These are phyloP conservation scores for Urechis unicinctus DNA, from an alignment of 2,888 invertebrate species.

Conservation along the genomic window DNA sequence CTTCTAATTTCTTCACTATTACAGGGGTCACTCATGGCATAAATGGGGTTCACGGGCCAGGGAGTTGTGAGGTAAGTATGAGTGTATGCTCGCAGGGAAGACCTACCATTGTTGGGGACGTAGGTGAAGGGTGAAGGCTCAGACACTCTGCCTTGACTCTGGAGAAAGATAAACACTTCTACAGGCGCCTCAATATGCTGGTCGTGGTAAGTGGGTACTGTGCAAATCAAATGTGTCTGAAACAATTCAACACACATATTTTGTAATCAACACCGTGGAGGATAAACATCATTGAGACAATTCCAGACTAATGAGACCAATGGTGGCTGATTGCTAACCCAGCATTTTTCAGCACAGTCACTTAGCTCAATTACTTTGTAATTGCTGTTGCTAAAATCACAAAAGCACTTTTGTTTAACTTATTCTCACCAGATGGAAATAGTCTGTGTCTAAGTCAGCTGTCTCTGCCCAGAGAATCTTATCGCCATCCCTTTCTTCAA, in stretches of 20 bases:
- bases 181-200: slow-evolving; percentile 28
- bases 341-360: not conserved
- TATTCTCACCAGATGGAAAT: slow-evolving; percentile 44
- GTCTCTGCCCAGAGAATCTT: slow-evolving; percentile 47
- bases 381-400: too few relatives aligned
- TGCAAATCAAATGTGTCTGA: slow-evolving; percentile 52
- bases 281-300: too few relatives aligned
- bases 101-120: too few relatives aligned
- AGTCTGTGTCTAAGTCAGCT: slow-evolving; percentile 48
- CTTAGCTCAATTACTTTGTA: not conserved
- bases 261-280: not conserved
- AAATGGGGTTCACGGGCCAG: too few relatives aligned
- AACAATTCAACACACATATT: slow-evolving; percentile 22
- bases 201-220: slow-evolving; percentile 45
- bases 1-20: too few relatives aligned
- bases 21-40: too few relatives aligned
- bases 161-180: slow-evolving; percentile 42
- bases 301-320: too few relatives aligned
- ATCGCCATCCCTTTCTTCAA: slow-evolving; percentile 34
- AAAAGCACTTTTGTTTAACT: too few relatives aligned
- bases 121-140: slow-evolving; percentile 49
- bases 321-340: not conserved
- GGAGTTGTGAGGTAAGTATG: too few relatives aligned
- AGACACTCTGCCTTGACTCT: slow-evolving; percentile 46
- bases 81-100: too few relatives aligned